A percentile compares a stretch with the other conserved stretches of the same genome.
These are phyloP conservation scores for Drosophila baimaii DNA, from an alignment of 1,140 invertebrate species.

Conservation along the genomic window DNA sequence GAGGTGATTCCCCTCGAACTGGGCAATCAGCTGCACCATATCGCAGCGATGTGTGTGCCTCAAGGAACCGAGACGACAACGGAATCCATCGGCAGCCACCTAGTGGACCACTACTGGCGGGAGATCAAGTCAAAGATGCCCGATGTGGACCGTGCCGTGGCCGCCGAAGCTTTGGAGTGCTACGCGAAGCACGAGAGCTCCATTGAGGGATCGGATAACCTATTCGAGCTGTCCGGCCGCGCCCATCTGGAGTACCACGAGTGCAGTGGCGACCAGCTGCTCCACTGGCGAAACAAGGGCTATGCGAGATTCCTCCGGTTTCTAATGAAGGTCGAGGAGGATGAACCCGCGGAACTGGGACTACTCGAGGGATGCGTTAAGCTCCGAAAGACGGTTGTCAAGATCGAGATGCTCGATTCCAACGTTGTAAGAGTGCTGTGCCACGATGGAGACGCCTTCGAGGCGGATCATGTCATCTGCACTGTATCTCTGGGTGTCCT, in stretches of 20 bases:
- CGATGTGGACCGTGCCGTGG: slow-evolving; percentile 47
- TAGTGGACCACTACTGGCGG: slow-evolving; percentile 36
- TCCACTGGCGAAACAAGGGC: slow-evolving; percentile 87
- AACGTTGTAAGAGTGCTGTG: slow-evolving; percentile 84
- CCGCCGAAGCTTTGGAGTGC: slow-evolving; percentile 84
- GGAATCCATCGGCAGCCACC: slow-evolving; percentile 83
- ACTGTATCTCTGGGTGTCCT: slow-evolving; percentile 89
- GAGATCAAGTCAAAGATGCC: neutral
- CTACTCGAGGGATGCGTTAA: slow-evolving; percentile 30
- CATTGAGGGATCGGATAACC: slow-evolving; percentile 86
- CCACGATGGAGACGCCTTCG: slow-evolving; percentile 85
- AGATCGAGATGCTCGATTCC: slow-evolving; percentile 81
- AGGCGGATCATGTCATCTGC: slow-evolving; percentile 88
- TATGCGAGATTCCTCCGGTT: slow-evolving; percentile 84
- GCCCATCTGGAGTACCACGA: slow-evolving; percentile 82
- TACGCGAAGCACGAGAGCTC: slow-evolving; percentile 85
- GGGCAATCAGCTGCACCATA: slow-evolving; percentile 40
- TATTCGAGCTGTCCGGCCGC: slow-evolving; percentile 83
- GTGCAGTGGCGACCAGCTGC: slow-evolving; percentile 86
- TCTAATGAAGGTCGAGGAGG: slow-evolving; percentile 84
- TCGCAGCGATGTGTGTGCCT: slow-evolving; percentile 18
- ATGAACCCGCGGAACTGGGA: slow-evolving; percentile 73
- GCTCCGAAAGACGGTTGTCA: slow-evolving; percentile 84
- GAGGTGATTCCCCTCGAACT: slow-evolving; percentile 66
- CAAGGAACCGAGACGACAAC: neutral